Evolutionary conservation across 2,888 invertebrate genomes (phyloP), one percentile per base, ranked within the genome.

Genomic region (Drosophila hamatofila): DNA sequence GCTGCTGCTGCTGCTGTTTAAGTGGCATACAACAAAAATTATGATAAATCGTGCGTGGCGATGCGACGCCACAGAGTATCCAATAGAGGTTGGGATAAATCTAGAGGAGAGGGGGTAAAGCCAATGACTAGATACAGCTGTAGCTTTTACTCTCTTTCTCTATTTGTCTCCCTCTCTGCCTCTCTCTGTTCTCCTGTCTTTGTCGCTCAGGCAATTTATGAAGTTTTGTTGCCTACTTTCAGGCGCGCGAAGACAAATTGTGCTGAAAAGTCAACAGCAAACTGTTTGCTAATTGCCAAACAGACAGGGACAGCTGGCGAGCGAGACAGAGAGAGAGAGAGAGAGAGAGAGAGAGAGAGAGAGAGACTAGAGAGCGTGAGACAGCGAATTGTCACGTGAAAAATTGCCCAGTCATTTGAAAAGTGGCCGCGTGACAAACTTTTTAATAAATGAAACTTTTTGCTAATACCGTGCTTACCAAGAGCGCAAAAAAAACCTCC

Each of bases 391-490:
- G 88, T 73, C 84, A 87, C 84, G 84, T 87, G 84, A 85, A 85
- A 87, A 84, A 85, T 85, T 84, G 88, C 84, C 70, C 70, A 87
- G 88, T 84, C 84, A 87, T 85, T 85, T 87, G 75, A 85, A 84
- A 84, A 81, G 76, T 86, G 69, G 69, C 70, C 57, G 82, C 88
- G 84, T 85, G 80, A 82, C 88, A 84, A 85, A 85, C 72, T 85
- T 85, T 85, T 85, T 85, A 85, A 85, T 85, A 85, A 85, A 85
- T 87, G 84, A 87, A 85, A 85, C 88, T 85, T 85, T 80, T 55
- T 58, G 60, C 64, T 75, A 59, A 71, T 65, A 60, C 59, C 39
- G 30, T 3, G 56, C 56, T 56, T 56, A 56, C 42, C 42, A 56
- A 30, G 21, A 42, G 3, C 56, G 11, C 2, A 18, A 41, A 42